Conservation (phyloP, 2,797 vertebrate genomes). For the Sylvilagus floridanus region DNA sequence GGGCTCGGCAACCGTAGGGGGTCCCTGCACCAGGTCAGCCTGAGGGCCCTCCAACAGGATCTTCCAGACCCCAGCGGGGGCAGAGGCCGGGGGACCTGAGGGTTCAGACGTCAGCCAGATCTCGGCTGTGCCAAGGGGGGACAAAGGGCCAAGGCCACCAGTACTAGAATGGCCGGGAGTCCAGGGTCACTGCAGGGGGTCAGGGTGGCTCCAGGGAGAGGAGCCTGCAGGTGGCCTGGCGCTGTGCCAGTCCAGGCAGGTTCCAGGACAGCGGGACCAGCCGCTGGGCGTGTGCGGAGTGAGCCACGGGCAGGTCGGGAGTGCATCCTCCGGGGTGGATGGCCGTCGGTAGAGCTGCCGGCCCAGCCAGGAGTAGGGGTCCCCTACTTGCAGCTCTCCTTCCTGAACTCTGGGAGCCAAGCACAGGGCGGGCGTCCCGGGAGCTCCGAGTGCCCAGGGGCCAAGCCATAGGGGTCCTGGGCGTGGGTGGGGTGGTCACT, state of each 20-base stretch:
- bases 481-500: background rate
- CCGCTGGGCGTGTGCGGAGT: slow-evolving; percentile 51
- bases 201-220: background rate
- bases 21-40: too few relatives aligned
- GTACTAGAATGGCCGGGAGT: background rate
- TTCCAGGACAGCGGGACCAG: slow-evolving; percentile 77
- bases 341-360: slow-evolving; percentile 39
- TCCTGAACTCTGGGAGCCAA: slow-evolving; percentile 89
- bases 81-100: background rate
- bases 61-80: background rate
- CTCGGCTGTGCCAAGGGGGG: background rate
- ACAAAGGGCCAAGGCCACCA: background rate
- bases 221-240: background rate
- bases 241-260: background rate
- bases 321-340: background rate
- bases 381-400: slow-evolving; percentile 90
- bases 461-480: background rate
- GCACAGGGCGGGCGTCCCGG: background rate
- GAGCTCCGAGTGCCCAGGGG: too few relatives aligned
- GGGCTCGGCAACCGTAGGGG: background rate
- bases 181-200: background rate
- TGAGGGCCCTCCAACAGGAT: too few relatives aligned
- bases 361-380: slow-evolving; percentile 44
- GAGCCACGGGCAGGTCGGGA: background rate
- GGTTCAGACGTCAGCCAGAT: too few relatives aligned